Evolutionary conservation across 2,888 invertebrate species (phyloP).

Genomic region (Xestia rhomboidea): DNA sequence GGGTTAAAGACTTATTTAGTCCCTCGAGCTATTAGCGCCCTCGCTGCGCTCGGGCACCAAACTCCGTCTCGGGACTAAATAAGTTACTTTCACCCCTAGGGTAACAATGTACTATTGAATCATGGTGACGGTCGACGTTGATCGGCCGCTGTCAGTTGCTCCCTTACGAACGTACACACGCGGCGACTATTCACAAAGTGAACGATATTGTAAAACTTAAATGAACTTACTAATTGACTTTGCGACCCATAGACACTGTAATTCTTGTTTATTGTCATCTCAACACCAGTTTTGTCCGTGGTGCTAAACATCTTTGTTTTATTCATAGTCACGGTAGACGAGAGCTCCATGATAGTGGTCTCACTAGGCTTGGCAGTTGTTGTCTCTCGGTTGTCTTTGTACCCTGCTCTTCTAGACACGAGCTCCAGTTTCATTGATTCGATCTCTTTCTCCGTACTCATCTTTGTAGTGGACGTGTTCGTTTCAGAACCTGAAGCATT

Average conservation of each 20-base stretch:
- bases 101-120: too few relatives aligned
- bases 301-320: slow-evolving; percentile 60
- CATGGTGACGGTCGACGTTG: not conserved
- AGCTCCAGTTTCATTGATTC: slow-evolving; percentile 64
- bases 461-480: slow-evolving; percentile 26
- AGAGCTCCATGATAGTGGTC: slow-evolving; percentile 39
- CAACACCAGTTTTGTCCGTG: slow-evolving; percentile 68
- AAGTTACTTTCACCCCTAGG: too few relatives aligned
- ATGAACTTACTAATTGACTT: slow-evolving; percentile 80
- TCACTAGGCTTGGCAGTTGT: slow-evolving; percentile 55
- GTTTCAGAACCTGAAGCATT: slow-evolving; percentile 17
- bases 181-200: not conserved
- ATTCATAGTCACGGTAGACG: slow-evolving; percentile 36
- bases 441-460: slow-evolving; percentile 10
- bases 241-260: slow-evolving; percentile 71
- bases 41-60: too few relatives aligned
- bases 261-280: slow-evolving; percentile 66
- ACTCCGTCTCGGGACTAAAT: too few relatives aligned
- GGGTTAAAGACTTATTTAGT: too few relatives aligned
- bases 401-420: slow-evolving; percentile 82
- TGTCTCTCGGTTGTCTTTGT: slow-evolving; percentile 77
- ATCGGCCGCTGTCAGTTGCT: not conserved
- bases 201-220: not conserved
- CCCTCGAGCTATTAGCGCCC: too few relatives aligned
- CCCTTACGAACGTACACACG: not conserved